A percentile compares a stretch with the other conserved stretches of the same genome.
Conservation (phyloP, 2,797 vertebrate genomes). For the Coluber constrictor region DNA sequence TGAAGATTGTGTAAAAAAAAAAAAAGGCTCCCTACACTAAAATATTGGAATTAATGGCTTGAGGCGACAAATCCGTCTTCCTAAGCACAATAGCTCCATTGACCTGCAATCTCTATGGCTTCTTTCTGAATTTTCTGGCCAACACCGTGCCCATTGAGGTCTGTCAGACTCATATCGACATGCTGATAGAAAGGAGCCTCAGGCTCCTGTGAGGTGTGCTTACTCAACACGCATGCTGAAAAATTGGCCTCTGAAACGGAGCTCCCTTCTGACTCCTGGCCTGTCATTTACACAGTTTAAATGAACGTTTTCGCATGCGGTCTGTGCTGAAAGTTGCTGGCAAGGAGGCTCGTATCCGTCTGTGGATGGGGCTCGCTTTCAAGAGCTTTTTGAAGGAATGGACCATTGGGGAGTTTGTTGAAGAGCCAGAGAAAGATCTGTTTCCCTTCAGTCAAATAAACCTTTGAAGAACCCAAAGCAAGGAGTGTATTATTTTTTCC, state of each 20-base stretch:
- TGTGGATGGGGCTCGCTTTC: conserved; percentile 33
- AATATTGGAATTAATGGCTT: neutral
- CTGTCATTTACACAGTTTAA: conserved; percentile 64
- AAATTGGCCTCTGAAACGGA: conserved; percentile 50
- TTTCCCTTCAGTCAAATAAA: conserved; percentile 55
- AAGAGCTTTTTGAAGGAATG: conserved; percentile 48
- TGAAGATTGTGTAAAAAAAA: neutral
- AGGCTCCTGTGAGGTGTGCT: conserved; percentile 10
- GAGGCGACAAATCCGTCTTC: neutral
- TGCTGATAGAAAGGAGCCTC: neutral
- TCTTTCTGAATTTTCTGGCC: neutral
- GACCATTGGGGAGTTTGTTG: conserved; percentile 54
- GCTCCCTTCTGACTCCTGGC: conserved; percentile 45
- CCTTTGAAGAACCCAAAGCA: conserved; percentile 51
- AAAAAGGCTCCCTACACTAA: neutral
- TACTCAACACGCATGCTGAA: conserved; percentile 43
- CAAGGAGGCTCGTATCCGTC: conserved; percentile 54
- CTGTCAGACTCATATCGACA: neutral
- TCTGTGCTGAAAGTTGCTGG: conserved; percentile 56
- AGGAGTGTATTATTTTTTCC: conserved; percentile 13
- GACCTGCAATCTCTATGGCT: neutral
- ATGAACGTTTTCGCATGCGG: conserved; percentile 62
- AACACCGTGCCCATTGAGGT: neutral
- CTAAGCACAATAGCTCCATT: neutral
- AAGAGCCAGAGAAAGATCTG: conserved; percentile 28